Percentiles rank a stretch among this genome's conserved stretches.
phyloP scores from a whole-genome alignment of 2,888 invertebrate species.

The Pseudanteris insignis region DNA sequence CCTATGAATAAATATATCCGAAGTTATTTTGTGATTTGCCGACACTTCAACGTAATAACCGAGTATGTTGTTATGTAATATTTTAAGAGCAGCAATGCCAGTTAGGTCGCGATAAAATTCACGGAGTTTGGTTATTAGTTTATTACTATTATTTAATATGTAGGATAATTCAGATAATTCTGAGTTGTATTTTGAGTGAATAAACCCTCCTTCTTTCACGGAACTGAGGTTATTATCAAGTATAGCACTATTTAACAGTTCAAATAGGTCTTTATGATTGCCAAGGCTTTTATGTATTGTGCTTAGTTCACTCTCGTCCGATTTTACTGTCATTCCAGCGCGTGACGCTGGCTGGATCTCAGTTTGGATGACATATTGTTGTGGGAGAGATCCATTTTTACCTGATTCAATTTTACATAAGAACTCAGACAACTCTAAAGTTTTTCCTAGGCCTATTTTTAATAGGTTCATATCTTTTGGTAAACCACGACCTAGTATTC shows the following conservation, averaged over 20 bases:
- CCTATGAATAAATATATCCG: constrained; percentile 16
- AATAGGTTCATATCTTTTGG: constrained; percentile 12
- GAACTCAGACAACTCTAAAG: constrained; percentile 14
- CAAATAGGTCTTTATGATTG: constrained; percentile 12
- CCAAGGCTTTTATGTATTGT: constrained; percentile 12
- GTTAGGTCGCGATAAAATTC: constrained; percentile 10
- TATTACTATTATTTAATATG: constrained; percentile 12
- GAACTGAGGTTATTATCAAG: constrained; percentile 15
- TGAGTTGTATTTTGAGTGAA: constrained; percentile 9
- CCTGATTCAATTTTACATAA: constrained; percentile 4
- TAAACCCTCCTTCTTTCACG: constrained; percentile 16
- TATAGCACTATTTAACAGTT: constrained; percentile 9
- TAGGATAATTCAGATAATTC: constrained; percentile 13
- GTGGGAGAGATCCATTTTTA: no score
- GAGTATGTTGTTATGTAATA: constrained; percentile 16
- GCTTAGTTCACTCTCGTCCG: constrained; percentile 17
- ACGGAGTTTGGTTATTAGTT: constrained; percentile 4
- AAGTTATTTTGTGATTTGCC: constrained; percentile 16
- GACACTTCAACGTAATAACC: constrained; percentile 15
- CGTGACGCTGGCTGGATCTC: background rate
- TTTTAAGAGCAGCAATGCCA: constrained; percentile 13
- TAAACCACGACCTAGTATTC: constrained; percentile 4
- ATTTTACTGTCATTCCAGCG: constrained; percentile 2
- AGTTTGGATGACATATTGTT: no score
- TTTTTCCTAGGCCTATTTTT: constrained; percentile 17